A percentile compares a stretch with the other conserved stretches of the same genome.
These are phyloP conservation scores for Setipinna tenuifilis DNA, from an alignment of 2,797 vertebrate genomes.

Conservation along the genomic window DNA sequence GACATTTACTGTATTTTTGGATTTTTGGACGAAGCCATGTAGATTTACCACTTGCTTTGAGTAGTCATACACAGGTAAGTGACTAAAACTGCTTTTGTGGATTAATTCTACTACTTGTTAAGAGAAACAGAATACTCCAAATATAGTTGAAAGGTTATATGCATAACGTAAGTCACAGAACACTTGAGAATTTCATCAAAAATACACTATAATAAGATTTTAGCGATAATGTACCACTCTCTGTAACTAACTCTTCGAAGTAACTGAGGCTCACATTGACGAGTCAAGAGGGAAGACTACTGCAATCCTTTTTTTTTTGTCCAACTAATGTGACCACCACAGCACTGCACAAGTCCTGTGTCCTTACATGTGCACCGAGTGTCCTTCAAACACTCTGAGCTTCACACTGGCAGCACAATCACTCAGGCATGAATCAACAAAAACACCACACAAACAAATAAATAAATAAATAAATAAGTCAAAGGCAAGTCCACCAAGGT, in stretches of 20 bases:
- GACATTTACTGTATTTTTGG: no score
- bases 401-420: neutral
- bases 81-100: no score
- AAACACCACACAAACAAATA: neutral
- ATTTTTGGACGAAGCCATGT: no score
- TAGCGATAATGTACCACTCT: neutral
- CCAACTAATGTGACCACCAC: neutral
- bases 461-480: neutral
- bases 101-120: no score
- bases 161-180: neutral
- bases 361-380: neutral
- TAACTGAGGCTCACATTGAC: neutral
- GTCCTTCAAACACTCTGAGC: slow-evolving; percentile 7
- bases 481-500: neutral
- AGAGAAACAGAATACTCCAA: neutral
- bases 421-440: slow-evolving; percentile 1
- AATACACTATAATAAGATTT: neutral
- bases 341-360: neutral
- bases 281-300: neutral
- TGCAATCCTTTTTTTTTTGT: neutral
- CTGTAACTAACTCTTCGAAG: neutral
- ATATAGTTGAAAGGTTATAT: neutral
- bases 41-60: no score
- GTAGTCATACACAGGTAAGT: no score
- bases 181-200: neutral